A percentile compares a stretch with the other conserved stretches of the same genome.
These are phyloP conservation scores for Gavia stellata DNA, from an alignment of 2,113 vertebrate genomes.

Conservation along the genomic window DNA sequence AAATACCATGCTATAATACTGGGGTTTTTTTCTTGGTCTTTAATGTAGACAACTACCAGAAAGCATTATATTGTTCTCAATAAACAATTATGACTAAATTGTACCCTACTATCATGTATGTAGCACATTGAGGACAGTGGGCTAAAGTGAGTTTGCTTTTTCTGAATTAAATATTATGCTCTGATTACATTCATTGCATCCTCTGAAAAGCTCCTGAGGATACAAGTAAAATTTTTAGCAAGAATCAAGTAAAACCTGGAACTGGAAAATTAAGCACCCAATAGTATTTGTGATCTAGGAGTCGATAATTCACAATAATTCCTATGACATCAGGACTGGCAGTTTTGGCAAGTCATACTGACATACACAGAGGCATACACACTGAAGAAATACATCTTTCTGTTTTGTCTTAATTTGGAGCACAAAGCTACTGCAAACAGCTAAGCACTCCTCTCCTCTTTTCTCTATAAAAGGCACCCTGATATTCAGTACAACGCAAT, in stretches of 20 bases:
- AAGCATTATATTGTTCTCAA: not conserved
- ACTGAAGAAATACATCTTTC: not conserved
- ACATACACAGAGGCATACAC: accelerated
- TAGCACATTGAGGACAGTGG: not conserved
- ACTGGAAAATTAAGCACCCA: not conserved
- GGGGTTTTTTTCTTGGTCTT: not conserved
- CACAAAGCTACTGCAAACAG: not conserved
- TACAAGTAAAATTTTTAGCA: not conserved
- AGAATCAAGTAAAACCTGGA: not conserved
- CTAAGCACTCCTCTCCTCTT: not conserved
- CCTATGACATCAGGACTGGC: not conserved
- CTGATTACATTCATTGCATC: not conserved
- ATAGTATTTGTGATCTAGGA: not conserved
- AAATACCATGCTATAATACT: not conserved
- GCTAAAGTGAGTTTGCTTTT: not conserved
- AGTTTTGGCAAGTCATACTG: not conserved
- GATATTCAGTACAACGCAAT: not conserved
- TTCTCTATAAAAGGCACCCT: not conserved
- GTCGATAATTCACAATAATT: not conserved
- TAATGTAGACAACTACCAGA: not conserved
- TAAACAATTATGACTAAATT: not conserved
- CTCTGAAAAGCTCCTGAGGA: not conserved
- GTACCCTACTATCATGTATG: not conserved
- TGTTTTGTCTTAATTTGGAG: not conserved
- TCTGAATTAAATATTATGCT: not conserved